Evolutionary conservation across 2,113 vertebrate genomes (phyloP).

Genomic region (Mustelus asterias): DNA sequence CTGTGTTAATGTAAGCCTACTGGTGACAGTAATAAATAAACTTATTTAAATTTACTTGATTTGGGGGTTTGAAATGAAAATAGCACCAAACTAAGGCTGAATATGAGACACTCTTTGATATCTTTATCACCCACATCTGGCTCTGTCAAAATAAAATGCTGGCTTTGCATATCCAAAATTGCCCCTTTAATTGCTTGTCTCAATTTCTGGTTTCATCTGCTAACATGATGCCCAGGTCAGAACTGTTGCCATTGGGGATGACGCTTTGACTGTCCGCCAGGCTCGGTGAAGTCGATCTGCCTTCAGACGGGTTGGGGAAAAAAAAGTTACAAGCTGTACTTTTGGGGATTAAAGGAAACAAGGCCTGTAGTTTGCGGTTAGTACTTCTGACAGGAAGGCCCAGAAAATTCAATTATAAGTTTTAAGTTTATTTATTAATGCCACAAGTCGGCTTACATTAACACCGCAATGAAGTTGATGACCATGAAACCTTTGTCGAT

Average conservation of each 20-base stretch:
- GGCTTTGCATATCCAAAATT: neutral
- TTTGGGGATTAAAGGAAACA: neutral
- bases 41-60: no score
- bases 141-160: neutral
- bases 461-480: no score
- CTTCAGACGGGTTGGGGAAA: neutral
- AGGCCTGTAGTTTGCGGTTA: neutral
- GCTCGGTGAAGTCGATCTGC: neutral
- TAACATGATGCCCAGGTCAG: neutral
- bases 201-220: neutral
- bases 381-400: neutral
- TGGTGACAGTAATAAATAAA: no score
- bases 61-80: neutral
- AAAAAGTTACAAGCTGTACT: neutral
- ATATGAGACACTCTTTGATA: neutral
- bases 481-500: no score
- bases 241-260: neutral
- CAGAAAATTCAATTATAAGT: neutral
- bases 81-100: neutral
- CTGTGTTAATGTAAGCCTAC: no score
- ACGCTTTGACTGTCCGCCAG: neutral
- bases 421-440: no score
- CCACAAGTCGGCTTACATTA: no score
- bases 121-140: neutral
- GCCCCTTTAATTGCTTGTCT: neutral